Evolutionary conservation across 1,140 invertebrate genomes (phyloP).

Genomic region (Hyles euphorbiae): DNA sequence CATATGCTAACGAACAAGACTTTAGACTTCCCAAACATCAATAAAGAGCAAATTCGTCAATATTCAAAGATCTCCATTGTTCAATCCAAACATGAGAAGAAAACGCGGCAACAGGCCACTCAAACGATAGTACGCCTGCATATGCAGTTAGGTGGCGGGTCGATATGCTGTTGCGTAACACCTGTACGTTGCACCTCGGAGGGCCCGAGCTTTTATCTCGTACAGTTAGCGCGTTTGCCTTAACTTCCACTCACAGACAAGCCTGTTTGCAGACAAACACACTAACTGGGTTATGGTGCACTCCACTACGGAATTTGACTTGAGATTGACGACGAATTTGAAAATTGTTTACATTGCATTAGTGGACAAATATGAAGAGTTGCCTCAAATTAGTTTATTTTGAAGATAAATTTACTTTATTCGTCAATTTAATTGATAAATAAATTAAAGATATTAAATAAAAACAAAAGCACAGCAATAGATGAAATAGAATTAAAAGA

Average conservation of each 20-base stretch:
- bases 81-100: too few species aligned
- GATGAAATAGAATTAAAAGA: not conserved
- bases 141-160: slow-evolving; percentile 43
- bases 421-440: too few species aligned
- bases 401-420: too few species aligned
- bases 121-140: not conserved
- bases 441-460: too few species aligned
- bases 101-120: too few species aligned
- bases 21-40: too few species aligned
- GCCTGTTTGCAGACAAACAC: slow-evolving; percentile 43
- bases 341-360: too few species aligned
- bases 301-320: not conserved
- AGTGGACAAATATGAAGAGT: too few species aligned
- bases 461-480: not conserved
- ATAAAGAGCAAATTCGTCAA: too few species aligned
- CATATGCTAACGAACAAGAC: too few species aligned
- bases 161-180: slow-evolving; percentile 54
- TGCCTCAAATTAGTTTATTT: too few species aligned
- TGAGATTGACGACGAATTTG: not conserved
- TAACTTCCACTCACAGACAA: slow-evolving; percentile 33
- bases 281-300: not conserved
- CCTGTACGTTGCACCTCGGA: slow-evolving; percentile 46
- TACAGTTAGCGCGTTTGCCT: slow-evolving; percentile 39
- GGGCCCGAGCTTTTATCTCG: slow-evolving; percentile 36
- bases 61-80: too few species aligned